These are phyloP conservation scores for Xestia c-nigrum DNA, from an alignment of 2,888 invertebrate species.

Conservation along the genomic window DNA sequence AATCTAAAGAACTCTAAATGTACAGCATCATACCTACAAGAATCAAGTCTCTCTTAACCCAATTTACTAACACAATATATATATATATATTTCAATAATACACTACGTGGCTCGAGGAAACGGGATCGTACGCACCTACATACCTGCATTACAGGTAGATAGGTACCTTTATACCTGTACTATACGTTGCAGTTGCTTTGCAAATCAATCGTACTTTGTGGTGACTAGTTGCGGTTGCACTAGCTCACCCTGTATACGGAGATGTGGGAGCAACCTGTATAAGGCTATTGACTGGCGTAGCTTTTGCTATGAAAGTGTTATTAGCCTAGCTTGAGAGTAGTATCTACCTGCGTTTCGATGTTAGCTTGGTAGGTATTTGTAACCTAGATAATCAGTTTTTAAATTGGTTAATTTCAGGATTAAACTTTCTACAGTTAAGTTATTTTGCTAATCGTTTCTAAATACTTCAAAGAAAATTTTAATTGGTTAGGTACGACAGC, in stretches of 20 bases:
- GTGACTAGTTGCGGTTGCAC: constrained; percentile 34
- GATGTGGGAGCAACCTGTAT: neutral
- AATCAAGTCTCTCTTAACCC: constrained; percentile 1
- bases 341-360: neutral
- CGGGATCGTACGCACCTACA: neutral
- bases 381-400: neutral
- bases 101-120: constrained; percentile 5
- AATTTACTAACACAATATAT: constrained; percentile 23
- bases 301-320: constrained; percentile 4
- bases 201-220: constrained; percentile 55
- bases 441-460: neutral
- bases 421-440: neutral
- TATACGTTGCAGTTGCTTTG: constrained; percentile 27
- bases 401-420: neutral
- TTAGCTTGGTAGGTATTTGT: neutral
- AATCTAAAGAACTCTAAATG: constrained; percentile 21
- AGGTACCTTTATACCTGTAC: too few species aligned
- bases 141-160: neutral
- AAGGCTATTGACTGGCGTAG: neutral
- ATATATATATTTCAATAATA: constrained; percentile 50
- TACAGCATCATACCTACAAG: neutral
- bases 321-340: neutral
- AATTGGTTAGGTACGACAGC: neutral
- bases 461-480: neutral
- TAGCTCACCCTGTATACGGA: neutral